Base-by-base conservation (phyloP, 2,113 vertebrate species). In the Thamnaconus septentrionalis region DNA sequence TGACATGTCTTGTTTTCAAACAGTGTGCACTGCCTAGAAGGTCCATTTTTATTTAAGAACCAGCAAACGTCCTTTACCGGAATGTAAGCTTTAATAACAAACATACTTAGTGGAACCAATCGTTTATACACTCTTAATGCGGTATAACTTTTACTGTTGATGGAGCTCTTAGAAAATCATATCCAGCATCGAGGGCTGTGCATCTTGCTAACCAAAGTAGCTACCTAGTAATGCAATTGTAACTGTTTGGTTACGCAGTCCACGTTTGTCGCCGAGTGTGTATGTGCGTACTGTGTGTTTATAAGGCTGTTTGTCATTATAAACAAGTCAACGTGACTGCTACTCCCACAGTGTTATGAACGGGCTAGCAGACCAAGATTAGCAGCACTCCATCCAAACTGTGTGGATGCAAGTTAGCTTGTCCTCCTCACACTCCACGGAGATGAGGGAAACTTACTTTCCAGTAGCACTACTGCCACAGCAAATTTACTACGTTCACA, bases 1-100 rank as follows among this genome's bases (percentile, higher is more conserved):
- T 86, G 80, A 86, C 83, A 83, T 79, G 79, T 74, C 77, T 81
- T 87, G 82, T 85, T 86, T 85, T 66, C 70, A 79, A 80, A 81
- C 75, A 79, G 41, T 12, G 12, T 55, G 71, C 7, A 58, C 56
- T 73, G 71, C 3, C 48, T 7, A 11, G 11, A 53, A 53, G 61
- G 41, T 71, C 57, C 44, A 4, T 0, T 11, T 48, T 8, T 55
- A 48, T 50, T 46, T 43, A 60, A 71, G 52, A 10, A 7, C 4
- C 3, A 61, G 6, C 47, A 50, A 5, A 41, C 50, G 2, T 42
- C 43, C 1, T 0, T 8, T 9, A 45, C 43, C 9, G 9, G 18
- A 9, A 3, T n/a, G 62, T 11, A 31, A 31, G 18, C 18, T 31
- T 31, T 31, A 31, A 31, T 31, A 31, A 31, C 18, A 31, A 31